A percentile compares a stretch with the other conserved stretches of the same genome.
phyloP scores from a whole-genome alignment of 1,140 invertebrate genomes.

The Charaxes varanes region DNA sequence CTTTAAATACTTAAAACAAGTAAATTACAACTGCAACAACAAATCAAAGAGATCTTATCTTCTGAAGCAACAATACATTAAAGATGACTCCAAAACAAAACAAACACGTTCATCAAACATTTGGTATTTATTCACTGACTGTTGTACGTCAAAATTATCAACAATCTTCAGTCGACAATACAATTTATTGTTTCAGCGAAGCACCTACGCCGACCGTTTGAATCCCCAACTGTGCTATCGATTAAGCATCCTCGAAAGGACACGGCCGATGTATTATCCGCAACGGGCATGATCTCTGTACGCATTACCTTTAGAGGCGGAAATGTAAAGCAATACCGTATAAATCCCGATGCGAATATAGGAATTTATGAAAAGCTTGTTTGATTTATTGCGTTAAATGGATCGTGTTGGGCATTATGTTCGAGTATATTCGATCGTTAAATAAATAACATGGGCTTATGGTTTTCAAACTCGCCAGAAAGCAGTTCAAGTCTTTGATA shows the following conservation, averaged over 20 bases:
- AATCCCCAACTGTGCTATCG: constrained; percentile 42
- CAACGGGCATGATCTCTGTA: constrained; percentile 18
- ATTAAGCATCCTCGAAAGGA: constrained; percentile 32
- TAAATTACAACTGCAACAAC: constrained; percentile 1
- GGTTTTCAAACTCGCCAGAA: too few species aligned
- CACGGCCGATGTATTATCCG: constrained; percentile 24
- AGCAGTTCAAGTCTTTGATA: too few species aligned
- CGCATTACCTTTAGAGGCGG: constrained; percentile 22
- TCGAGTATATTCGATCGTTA: too few species aligned
- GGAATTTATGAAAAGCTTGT: constrained; percentile 11
- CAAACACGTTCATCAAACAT: constrained; percentile 20
- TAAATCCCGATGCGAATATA: constrained; percentile 13
- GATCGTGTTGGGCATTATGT: constrained; percentile 2
- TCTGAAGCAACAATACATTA: constrained; percentile 6
- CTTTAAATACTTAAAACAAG: constrained; percentile 4
- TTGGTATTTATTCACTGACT: constrained; percentile 24
- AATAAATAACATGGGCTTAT: too few species aligned
- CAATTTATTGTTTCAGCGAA: constrained; percentile 47
- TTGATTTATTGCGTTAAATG: constrained; percentile 11
- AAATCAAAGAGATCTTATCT: constrained; percentile 6
- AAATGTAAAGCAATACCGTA: constrained; percentile 21
- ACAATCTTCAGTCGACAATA: constrained; percentile 38
- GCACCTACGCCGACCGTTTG: constrained; percentile 44
- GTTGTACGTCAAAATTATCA: constrained; percentile 45
- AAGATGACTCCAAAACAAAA: constrained; percentile 15